These are phyloP conservation scores for Polyodon spathula DNA, from an alignment of 2,113 vertebrate species.

Conservation along the genomic window DNA sequence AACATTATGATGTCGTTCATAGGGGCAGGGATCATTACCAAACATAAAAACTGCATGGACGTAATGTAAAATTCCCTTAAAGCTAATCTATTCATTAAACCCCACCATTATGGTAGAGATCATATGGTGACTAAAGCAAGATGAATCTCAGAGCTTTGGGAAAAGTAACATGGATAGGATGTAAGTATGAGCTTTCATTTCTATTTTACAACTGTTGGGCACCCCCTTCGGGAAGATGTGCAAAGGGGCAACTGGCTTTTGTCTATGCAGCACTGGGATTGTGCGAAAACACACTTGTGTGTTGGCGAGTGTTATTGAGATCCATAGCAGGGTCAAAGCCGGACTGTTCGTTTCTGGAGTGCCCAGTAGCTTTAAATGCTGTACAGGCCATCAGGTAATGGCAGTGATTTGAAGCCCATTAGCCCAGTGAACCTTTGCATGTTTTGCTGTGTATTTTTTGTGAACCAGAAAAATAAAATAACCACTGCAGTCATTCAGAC, in stretches of 20 bases:
- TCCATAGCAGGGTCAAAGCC: too few relatives aligned
- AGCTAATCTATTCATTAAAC: slow-evolving; percentile 99
- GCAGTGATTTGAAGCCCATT: slow-evolving; percentile 13
- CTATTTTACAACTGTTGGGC: slow-evolving; percentile 92
- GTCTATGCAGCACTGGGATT: too few relatives aligned
- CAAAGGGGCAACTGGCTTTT: slow-evolving; percentile 95
- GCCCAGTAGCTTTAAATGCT: too few relatives aligned
- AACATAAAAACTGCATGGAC: slow-evolving; percentile 99
- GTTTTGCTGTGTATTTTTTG: slow-evolving; percentile 70
- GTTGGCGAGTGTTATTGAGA: too few relatives aligned
- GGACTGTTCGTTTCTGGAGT: too few relatives aligned
- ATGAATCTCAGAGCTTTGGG: slow-evolving; percentile 99
- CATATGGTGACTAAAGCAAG: slow-evolving; percentile 99
- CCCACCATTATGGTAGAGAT: slow-evolving; percentile 99
- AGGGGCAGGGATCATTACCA: slow-evolving; percentile 50
- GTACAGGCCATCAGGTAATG: too few relatives aligned
- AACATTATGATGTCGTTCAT: too few relatives aligned
- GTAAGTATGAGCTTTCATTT: slow-evolving; percentile 99
- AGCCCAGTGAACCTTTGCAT: slow-evolving; percentile 91
- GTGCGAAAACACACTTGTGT: too few relatives aligned
- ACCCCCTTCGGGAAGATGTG: slow-evolving; percentile 95
- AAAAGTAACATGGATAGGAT: slow-evolving; percentile 99
- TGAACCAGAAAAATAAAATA: slow-evolving; percentile 49
- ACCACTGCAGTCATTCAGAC: slow-evolving; percentile 69
- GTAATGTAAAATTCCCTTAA: slow-evolving; percentile 98